These are phyloP conservation scores for Sphaerodactylus townsendi DNA, from an alignment of 2,113 vertebrate species.

Conservation along the genomic window DNA sequence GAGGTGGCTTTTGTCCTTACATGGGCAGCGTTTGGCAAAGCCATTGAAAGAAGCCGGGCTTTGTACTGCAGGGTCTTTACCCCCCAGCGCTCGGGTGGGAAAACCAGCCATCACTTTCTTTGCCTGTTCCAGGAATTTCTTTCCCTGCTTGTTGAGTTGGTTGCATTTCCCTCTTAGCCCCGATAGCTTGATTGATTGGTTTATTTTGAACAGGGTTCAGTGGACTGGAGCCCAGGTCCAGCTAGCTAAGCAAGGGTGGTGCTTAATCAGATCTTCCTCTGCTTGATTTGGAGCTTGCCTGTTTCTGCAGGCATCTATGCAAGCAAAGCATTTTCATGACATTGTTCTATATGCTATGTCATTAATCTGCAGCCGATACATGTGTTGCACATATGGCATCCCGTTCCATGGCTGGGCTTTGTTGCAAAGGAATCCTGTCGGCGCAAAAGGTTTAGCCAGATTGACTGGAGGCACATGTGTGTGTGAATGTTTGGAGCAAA, in stretches of 20 bases:
- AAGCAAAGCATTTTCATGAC: not conserved
- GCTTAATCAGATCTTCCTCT: not conserved
- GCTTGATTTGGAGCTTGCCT: not conserved
- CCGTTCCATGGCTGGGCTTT: not conserved
- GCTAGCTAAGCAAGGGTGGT: accelerated
- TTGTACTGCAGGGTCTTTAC: not conserved
- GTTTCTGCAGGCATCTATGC: not conserved
- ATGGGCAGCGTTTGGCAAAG: not conserved
- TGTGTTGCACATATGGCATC: not conserved
- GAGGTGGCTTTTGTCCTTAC: not conserved
- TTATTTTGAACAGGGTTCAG: accelerated
- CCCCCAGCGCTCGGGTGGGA: not conserved
- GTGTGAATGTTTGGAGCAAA: not conserved
- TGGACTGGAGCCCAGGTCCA: accelerated
- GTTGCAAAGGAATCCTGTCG: not conserved
- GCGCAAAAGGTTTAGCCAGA: not conserved
- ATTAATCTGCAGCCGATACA: not conserved
- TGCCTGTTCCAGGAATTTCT: not conserved
- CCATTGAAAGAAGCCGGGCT: not conserved
- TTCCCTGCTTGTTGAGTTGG: accelerated
- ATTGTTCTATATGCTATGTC: not conserved
- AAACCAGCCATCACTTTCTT: accelerated
- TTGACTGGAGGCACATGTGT: not conserved
- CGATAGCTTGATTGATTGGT: accelerated
- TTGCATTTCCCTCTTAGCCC: not conserved